Evolutionary conservation across 64 coral and sea anemone species (phyloP).

Genomic region (Stichodactyla helianthus): DNA sequence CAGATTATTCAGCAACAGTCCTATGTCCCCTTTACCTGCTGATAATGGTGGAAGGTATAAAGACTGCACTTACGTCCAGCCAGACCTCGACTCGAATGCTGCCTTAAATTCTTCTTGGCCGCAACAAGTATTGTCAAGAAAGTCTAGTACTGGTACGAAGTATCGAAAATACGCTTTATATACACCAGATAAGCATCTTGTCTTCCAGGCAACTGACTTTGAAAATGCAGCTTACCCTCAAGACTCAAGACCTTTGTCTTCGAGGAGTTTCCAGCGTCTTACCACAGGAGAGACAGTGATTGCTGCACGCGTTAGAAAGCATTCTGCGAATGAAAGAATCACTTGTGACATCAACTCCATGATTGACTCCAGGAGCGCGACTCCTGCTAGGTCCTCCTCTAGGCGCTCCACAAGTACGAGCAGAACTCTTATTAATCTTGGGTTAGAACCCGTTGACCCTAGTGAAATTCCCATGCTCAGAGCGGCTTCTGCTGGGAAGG

Average conservation of each 20-base stretch:
- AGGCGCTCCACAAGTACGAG: slow-evolving; percentile 10
- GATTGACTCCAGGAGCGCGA: slow-evolving; percentile 24
- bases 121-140: slow-evolving; percentile 22
- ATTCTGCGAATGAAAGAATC: slow-evolving; percentile 47
- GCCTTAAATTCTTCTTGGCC: slow-evolving; percentile 48
- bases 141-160: background rate
- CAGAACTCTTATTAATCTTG: slow-evolving; percentile 65
- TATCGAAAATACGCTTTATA: background rate
- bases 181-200: background rate
- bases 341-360: slow-evolving; percentile 41
- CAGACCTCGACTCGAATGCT: background rate
- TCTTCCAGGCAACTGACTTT: background rate
- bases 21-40: background rate
- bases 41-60: background rate
- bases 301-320: slow-evolving; percentile 36
- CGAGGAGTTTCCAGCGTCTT: slow-evolving; percentile 42
- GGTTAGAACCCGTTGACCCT: slow-evolving; percentile 54
- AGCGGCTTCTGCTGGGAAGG: slow-evolving; percentile 35
- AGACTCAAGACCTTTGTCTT: slow-evolving; percentile 53
- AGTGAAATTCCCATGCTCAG: slow-evolving; percentile 70
- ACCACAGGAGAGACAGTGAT: slow-evolving; percentile 35
- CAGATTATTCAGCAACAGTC: background rate
- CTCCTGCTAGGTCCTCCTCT: slow-evolving; percentile 3
- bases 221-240: slow-evolving; percentile 13
- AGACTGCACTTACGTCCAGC: background rate